phyloP scores from a whole-genome alignment of 2,888 invertebrate genomes.

The Melolontha melolontha region DNA sequence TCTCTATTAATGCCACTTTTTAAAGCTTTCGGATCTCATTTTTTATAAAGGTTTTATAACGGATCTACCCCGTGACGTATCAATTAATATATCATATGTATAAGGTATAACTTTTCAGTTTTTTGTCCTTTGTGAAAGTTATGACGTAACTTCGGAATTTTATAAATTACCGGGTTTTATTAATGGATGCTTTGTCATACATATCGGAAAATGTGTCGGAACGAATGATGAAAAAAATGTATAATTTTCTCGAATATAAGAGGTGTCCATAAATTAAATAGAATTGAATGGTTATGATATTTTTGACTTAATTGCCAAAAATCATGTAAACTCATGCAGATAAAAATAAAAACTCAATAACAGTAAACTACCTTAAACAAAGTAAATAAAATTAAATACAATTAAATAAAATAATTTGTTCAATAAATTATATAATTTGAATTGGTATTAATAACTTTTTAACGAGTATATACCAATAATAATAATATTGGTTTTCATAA shows the following conservation, averaged over 20 bases:
- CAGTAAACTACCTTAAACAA: too few species aligned
- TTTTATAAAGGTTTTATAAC: constrained; percentile 41
- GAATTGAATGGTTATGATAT: too few species aligned
- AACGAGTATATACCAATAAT: too few species aligned
- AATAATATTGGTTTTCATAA: too few species aligned
- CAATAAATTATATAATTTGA: too few species aligned
- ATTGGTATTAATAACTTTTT: too few species aligned
- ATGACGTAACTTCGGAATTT: constrained; percentile 15
- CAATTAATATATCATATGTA: constrained; percentile 41
- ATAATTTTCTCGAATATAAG: background rate
- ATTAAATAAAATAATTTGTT: too few species aligned
- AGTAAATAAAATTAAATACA: too few species aligned
- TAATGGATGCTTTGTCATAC: constrained; percentile 2
- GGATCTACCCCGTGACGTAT: constrained; percentile 29
- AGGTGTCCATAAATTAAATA: too few species aligned
- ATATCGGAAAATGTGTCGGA: constrained; percentile 2
- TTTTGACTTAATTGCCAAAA: too few species aligned
- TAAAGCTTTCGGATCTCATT: constrained; percentile 44
- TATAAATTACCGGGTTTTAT: constrained; percentile 30
- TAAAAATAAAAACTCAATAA: too few species aligned
- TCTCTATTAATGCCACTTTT: constrained; percentile 63
- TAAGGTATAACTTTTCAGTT: constrained; percentile 30
- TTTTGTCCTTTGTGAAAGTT: constrained; percentile 19
- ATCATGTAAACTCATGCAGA: too few species aligned
- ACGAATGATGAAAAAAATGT: background rate